Percentiles rank a stretch among this genome's conserved stretches.
Conservation (phyloP, 23 tunicate genomes). For the Styela clava region DNA sequence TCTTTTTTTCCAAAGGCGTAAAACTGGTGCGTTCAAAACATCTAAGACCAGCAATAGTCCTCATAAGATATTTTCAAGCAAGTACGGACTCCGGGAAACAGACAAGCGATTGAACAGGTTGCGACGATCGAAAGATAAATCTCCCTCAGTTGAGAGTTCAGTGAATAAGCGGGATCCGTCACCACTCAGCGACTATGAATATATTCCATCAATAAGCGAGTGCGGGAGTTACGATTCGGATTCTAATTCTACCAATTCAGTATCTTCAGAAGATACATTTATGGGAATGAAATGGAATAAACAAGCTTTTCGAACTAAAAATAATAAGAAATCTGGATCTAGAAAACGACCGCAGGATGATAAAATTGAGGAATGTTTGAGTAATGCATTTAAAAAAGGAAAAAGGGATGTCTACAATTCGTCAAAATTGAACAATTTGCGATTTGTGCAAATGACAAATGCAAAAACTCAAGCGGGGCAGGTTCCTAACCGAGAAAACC, state of each 20-base stretch:
- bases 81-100: constrained; percentile 73
- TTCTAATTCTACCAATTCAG: constrained; percentile 9
- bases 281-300: background rate
- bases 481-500: background rate
- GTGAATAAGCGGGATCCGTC: constrained; percentile 8
- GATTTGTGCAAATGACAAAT: background rate
- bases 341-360: background rate
- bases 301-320: background rate
- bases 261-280: background rate
- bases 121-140: constrained; percentile 1
- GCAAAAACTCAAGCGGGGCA: background rate
- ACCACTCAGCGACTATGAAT: constrained; percentile 26
- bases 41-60: constrained; percentile 22
- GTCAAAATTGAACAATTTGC: background rate
- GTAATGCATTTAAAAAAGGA: background rate
- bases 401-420: background rate
- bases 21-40: constrained; percentile 74
- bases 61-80: constrained; percentile 42
- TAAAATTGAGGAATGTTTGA: background rate
- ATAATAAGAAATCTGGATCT: background rate
- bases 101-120: constrained; percentile 67
- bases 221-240: constrained; percentile 32
- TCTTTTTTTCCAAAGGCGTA: too few relatives aligned
- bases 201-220: constrained; percentile 22
- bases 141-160: background rate